Conservation (phyloP, 2,797 vertebrate species). For the Enteromius paludinosus region DNA sequence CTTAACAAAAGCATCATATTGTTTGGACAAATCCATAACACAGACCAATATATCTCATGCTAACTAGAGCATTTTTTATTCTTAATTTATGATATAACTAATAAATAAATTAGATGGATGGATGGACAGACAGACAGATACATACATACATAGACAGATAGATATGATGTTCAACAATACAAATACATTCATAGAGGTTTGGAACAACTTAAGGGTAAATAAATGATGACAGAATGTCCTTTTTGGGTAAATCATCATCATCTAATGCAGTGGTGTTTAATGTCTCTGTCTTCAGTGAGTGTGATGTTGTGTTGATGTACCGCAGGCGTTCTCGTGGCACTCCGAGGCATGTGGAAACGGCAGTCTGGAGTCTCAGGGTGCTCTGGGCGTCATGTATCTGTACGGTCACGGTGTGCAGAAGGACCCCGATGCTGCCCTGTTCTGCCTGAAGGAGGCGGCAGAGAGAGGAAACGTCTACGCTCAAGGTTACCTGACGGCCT, state of each 20-base stretch:
- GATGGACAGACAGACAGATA: no score
- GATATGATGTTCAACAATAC: no score
- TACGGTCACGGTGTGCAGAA: constrained; percentile 72
- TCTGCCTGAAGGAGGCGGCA: constrained; percentile 77
- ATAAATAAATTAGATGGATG: no score
- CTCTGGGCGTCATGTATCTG: constrained; percentile 82
- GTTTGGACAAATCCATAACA: neutral
- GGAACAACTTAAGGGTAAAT: neutral
- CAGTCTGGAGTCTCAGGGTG: constrained; percentile 83
- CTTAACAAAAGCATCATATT: neutral
- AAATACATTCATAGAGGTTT: neutral
- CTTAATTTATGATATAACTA: no score
- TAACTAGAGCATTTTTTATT: no score
- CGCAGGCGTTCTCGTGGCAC: constrained; percentile 85
- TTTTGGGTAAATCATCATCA: neutral
- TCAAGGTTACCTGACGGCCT: constrained; percentile 79
- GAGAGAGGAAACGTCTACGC: constrained; percentile 79
- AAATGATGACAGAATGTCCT: neutral
- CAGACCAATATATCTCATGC: no score
- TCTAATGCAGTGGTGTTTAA: neutral
- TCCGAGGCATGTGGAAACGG: constrained; percentile 84
- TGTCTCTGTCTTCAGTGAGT: neutral
- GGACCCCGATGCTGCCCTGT: constrained; percentile 72
- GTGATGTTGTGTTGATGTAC: neutral
- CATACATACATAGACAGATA: no score